A percentile compares a stretch with the other conserved stretches of the same genome.
Evolutionary conservation across 2,113 vertebrate genomes (phyloP).

Genomic region (Malurus elegans): DNA sequence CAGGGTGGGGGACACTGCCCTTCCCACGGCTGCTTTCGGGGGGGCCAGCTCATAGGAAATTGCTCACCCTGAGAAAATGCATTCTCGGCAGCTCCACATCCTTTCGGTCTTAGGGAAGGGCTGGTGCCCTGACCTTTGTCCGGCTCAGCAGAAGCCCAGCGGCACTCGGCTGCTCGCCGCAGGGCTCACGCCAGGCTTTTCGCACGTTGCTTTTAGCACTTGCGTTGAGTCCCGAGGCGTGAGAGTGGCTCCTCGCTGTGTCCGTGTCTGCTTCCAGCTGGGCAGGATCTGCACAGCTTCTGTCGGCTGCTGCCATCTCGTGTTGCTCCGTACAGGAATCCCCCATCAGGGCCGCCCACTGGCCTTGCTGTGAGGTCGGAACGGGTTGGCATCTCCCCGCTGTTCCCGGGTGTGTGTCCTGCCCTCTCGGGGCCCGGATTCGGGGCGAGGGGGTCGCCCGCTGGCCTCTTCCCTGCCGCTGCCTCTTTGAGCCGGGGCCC

Average conservation of each 20-base stretch:
- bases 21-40: background rate
- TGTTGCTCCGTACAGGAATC: background rate
- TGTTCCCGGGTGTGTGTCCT: background rate
- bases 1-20: background rate
- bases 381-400: background rate
- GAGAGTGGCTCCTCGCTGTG: background rate
- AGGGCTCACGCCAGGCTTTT: background rate
- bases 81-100: constrained; percentile 47
- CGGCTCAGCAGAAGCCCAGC: background rate
- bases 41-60: constrained; percentile 43
- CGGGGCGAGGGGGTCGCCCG: fast-evolving
- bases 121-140: constrained; percentile 38
- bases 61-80: constrained; percentile 54
- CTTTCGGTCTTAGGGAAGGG: constrained; percentile 1
- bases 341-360: background rate
- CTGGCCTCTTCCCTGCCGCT: background rate
- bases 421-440: fast-evolving
- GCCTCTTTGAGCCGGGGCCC: background rate
- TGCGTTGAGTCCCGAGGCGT: background rate
- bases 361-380: background rate
- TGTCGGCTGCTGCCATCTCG: constrained; percentile 36
- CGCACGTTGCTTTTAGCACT: background rate
- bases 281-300: background rate
- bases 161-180: background rate
- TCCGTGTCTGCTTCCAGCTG: background rate